A percentile compares a stretch with the other conserved stretches of the same genome.
phyloP scores from a whole-genome alignment of 2,888 invertebrate genomes.

The Cylloceria caligata region DNA sequence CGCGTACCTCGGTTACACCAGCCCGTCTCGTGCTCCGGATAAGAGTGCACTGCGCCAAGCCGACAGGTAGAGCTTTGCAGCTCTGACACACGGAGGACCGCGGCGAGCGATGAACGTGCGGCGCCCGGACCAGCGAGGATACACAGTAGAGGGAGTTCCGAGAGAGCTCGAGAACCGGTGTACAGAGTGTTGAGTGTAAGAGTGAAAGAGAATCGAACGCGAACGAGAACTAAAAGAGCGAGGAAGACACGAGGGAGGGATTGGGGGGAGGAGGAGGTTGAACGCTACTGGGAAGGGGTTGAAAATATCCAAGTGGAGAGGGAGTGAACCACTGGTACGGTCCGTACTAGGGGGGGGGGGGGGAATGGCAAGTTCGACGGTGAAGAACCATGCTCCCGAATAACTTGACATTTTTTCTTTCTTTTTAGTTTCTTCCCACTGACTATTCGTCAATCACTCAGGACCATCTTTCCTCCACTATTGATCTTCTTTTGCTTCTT shows the following conservation, averaged over 20 bases:
- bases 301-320: slow-evolving; percentile 38
- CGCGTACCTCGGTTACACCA: slow-evolving; percentile 50
- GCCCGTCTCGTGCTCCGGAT: slow-evolving; percentile 68
- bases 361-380: slow-evolving; percentile 24
- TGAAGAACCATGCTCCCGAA: slow-evolving; percentile 26
- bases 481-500: not conserved
- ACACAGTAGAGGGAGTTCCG: slow-evolving; percentile 41
- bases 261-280: slow-evolving; percentile 13
- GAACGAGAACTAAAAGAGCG: slow-evolving; percentile 39
- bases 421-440: not conserved
- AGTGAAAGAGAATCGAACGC: slow-evolving; percentile 30
- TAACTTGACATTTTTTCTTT: slow-evolving; percentile 5
- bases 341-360: not conserved
- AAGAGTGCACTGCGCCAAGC: slow-evolving; percentile 68
- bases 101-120: slow-evolving; percentile 47
- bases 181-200: slow-evolving; percentile 33
- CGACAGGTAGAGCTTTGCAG: slow-evolving; percentile 69
- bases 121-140: slow-evolving; percentile 53
- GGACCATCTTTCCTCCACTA: not conserved
- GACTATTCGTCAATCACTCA: slow-evolving; percentile 24
- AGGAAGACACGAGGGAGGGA: slow-evolving; percentile 36
- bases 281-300: slow-evolving; percentile 55
- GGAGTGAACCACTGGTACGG: slow-evolving; percentile 13
- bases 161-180: slow-evolving; percentile 37
- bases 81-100: slow-evolving; percentile 48